Evolutionary conservation across 2,113 vertebrate genomes (phyloP).

Genomic region (Pterocles burchelli): DNA sequence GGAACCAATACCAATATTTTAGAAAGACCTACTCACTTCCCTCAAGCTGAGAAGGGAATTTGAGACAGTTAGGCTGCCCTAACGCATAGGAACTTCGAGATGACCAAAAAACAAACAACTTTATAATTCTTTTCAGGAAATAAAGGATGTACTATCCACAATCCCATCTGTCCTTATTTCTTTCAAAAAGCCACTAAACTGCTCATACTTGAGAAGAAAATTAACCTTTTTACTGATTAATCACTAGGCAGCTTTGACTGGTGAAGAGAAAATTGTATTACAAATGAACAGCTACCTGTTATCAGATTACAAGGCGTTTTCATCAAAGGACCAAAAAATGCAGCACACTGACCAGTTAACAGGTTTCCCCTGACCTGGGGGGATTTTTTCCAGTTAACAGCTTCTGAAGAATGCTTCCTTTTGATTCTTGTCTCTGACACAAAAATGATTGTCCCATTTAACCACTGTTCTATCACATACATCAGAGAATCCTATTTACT

Average conservation of each 20-base stretch:
- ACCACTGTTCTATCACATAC: conserved; percentile 70
- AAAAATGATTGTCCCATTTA: conserved; percentile 79
- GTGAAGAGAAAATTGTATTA: conserved; percentile 64
- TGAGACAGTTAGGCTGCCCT: neutral
- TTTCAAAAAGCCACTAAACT: conserved; percentile 10
- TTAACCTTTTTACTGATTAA: conserved; percentile 63
- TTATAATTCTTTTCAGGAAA: conserved; percentile 1
- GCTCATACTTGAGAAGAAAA: conserved; percentile 32
- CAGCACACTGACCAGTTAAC: conserved; percentile 65
- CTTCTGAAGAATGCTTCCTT: conserved; percentile 77
- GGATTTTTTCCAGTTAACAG: conserved; percentile 73
- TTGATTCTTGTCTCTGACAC: conserved; percentile 76
- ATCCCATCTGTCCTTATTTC: neutral
- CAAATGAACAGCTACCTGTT: conserved; percentile 67
- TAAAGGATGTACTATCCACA: neutral
- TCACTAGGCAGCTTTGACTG: conserved; percentile 49
- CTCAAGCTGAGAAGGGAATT: neutral
- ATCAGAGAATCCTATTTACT: conserved; percentile 82
- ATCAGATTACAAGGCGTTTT: conserved; percentile 75
- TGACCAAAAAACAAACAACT: neutral
- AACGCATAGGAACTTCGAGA: neutral
- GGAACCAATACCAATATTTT: neutral
- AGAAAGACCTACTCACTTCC: neutral
- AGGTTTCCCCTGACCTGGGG: conserved; percentile 63
- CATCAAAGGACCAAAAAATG: conserved; percentile 70